Base-by-base conservation (phyloP, 2,797 vertebrate genomes). In the Denticeps clupeoides region DNA sequence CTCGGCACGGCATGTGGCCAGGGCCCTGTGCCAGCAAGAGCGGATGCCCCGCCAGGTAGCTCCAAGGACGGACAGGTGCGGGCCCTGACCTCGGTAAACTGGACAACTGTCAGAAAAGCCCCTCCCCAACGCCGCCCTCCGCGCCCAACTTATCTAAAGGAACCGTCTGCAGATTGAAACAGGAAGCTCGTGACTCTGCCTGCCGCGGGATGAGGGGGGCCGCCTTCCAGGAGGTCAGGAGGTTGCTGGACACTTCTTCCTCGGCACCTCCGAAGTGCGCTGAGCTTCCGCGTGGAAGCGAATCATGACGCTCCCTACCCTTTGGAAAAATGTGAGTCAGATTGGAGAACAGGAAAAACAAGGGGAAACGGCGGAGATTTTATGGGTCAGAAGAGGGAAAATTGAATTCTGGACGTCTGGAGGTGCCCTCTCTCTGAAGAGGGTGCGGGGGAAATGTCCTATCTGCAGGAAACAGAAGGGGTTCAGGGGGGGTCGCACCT, bases 401-500 rank as follows among this genome's bases (percentile, higher is more conserved):
- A 78, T 70, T 74, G 27, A n/a, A 47, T 62, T 64, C 69, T 72
- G 71, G 71, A 74, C 79, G 74, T 74, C 76, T 76, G 74, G 73
- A 81, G 76, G 67, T 63, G 72, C 71, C 67, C 72, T 67, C 64
- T 62, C 63, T 48, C 67, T 71, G n/a, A n/a, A n/a, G n/a, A n/a
- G n/a, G n/a, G n/a, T n/a, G n/a, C n/a, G n/a, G n/a, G n/a, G n/a
- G n/a, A n/a, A n/a, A n/a, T 81, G 76, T 81, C 88, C 89, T 96
- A 97, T 97, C 93, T 92, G 86, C 90, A 93, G 93, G 93, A 97
- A 97, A 95, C 93, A 97, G 91, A 93, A 89, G 89, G 89, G 86
- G 83, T n/a, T 83, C 89, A 87, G 80, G 83, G 81, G 85, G 86
- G 87, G 82, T 91, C 93, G n/a, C n/a, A n/a, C 91, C 88, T 88